phyloP scores from a whole-genome alignment of 2,113 vertebrate species.

The Brachirus orientalis region DNA sequence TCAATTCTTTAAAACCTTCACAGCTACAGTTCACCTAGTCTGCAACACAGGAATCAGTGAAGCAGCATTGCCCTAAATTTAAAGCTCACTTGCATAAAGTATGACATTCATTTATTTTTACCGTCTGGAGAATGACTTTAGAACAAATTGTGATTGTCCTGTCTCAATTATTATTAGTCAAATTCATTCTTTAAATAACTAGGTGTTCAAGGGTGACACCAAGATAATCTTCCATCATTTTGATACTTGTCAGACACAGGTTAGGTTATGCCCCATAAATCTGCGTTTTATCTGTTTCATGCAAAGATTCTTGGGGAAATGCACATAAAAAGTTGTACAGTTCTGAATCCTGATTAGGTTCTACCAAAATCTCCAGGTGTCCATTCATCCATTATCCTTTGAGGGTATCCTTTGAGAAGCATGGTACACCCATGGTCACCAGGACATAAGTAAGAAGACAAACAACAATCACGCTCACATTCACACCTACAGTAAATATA shows the following conservation, averaged over 20 bases:
- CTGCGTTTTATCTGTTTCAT: constrained; percentile 5
- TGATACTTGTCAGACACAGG: background rate
- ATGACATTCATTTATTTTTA: too few relatives aligned
- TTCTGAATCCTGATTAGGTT: constrained; percentile 33
- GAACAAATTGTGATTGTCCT: background rate
- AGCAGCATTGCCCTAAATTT: constrained; percentile 44
- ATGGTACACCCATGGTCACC: too few relatives aligned
- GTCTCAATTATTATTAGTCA: background rate
- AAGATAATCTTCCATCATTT: background rate
- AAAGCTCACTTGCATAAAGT: background rate
- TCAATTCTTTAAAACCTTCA: constrained; percentile 26
- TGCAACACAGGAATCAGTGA: constrained; percentile 38
- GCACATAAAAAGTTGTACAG: constrained; percentile 5
- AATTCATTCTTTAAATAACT: constrained; percentile 3
- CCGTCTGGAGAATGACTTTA: constrained; percentile 7
- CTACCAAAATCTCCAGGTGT: background rate
- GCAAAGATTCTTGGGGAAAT: constrained; percentile 6
- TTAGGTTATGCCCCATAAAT: background rate
- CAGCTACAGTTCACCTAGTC: background rate
- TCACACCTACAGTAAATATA: too few relatives aligned
- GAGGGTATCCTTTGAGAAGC: too few relatives aligned
- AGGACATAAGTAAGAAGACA: too few relatives aligned
- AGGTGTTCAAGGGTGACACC: background rate
- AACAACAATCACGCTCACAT: too few relatives aligned
- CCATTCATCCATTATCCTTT: background rate